Evolutionary conservation across 2,888 invertebrate species (phyloP).

Genomic region (Vannuccia rotundouncinata): DNA sequence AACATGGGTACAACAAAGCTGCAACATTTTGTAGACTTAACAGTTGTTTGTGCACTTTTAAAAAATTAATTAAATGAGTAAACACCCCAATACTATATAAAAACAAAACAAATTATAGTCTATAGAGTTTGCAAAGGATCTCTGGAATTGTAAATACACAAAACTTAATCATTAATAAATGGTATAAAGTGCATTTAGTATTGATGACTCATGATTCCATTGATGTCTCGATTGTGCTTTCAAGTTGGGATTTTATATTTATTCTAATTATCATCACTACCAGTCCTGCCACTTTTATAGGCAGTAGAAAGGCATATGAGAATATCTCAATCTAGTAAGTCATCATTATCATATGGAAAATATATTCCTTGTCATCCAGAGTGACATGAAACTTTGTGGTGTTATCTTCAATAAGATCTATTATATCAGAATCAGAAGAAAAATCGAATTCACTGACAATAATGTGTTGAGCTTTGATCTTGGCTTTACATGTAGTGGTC

Average conservation of each 20-base stretch:
- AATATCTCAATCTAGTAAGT: neutral
- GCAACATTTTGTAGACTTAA: too few species aligned
- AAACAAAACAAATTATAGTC: too few species aligned
- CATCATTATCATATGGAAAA: neutral
- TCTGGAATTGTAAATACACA: too few species aligned
- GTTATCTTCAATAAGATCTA: neutral
- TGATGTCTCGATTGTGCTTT: neutral
- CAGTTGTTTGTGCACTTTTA: neutral
- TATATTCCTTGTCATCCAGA: neutral
- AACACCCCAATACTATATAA: conserved; percentile 19
- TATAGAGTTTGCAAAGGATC: too few species aligned
- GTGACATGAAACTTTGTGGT: neutral
- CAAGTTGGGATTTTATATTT: neutral
- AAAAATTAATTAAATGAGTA: conserved; percentile 7
- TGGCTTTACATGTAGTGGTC: conserved; percentile 2
- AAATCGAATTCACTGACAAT: neutral
- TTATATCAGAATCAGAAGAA: neutral
- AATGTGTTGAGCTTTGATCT: conserved; percentile 12
- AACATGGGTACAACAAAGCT: too few species aligned
- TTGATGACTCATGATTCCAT: neutral
- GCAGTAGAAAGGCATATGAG: neutral
- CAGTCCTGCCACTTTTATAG: neutral
- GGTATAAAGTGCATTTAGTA: too few species aligned
- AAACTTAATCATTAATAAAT: too few species aligned
- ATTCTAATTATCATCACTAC: neutral